Conservation (phyloP, 2,113 vertebrate species). For the Rhombomys opimus region DNA sequence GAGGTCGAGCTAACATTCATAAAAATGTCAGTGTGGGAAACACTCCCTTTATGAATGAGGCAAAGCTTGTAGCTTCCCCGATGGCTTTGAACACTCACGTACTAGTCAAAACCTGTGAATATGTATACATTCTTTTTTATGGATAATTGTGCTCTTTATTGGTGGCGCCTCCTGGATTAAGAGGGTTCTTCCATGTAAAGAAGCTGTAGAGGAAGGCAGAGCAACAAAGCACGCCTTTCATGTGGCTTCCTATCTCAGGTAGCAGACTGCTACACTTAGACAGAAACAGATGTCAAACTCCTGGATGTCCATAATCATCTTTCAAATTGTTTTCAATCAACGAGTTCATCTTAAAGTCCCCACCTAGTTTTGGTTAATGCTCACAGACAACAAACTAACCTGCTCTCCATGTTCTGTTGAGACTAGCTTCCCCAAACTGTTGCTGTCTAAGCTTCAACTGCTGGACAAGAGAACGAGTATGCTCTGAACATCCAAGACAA, state of each 20-base stretch:
- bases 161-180: slow-evolving; percentile 91
- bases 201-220: slow-evolving; percentile 76
- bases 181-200: slow-evolving; percentile 86
- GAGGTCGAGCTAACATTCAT: slow-evolving; percentile 52
- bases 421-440: neutral
- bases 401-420: slow-evolving; percentile 2
- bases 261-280: slow-evolving; percentile 43
- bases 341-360: slow-evolving; percentile 54
- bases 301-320: slow-evolving; percentile 60
- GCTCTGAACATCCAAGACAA: too few species aligned
- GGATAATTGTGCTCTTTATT: slow-evolving; percentile 87
- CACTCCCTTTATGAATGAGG: slow-evolving; percentile 74
- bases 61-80: slow-evolving; percentile 82
- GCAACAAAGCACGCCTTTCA: slow-evolving; percentile 75
- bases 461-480: neutral
- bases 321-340: slow-evolving; percentile 55
- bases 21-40: slow-evolving; percentile 65
- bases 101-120: slow-evolving; percentile 89
- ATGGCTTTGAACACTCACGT: slow-evolving; percentile 83
- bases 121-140: slow-evolving; percentile 85
- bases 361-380: slow-evolving; percentile 8
- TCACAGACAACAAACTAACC: slow-evolving; percentile 23
- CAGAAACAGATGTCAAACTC: slow-evolving; percentile 63
- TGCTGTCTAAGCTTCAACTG: slow-evolving; percentile 7
- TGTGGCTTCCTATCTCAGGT: slow-evolving; percentile 76